Base-by-base conservation (phyloP, 2,888 invertebrate genomes). In the Oxytorus armatus region DNA sequence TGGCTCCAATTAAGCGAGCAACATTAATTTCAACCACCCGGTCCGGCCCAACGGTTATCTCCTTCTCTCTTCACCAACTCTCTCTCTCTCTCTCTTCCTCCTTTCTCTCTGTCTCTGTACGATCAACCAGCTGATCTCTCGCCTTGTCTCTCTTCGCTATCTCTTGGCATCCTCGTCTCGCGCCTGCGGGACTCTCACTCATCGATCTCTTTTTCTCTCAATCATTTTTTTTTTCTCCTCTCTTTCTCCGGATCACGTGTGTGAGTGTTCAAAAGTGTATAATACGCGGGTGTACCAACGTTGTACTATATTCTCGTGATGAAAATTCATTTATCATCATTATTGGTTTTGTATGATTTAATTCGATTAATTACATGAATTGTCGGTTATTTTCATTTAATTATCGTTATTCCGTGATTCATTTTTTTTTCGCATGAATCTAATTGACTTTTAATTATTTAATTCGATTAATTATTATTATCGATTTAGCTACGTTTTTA, bases 11-110 rank as follows among this genome's bases (percentile, higher is more conserved):
- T 91, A 91, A 91, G 90, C 90, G 89, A 87, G 88, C 89, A 91
- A 90, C 91, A 91, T 91, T 91, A 91, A 91, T 91, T 91, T 91
- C 89, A 91, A 90, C 90, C 90, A 90, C 91, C 89, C 90, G 86
- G 88, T 84, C 85, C 88, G 87, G 89, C 87, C 88, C 87, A 76
- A 76, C 87, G 87, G 88, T 90, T 89, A 89, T 89, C 88, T 87
- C 82, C 81, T 85, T 85, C 85, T 83, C 81, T 85, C 85, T 85
- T 84, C 70, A 47, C 51, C 78, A 75, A 61, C 63, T 51, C 68
- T 23, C 36, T 74, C 66, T 44, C 53, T 61, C 47, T 16, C 44
- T 80, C 65, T 36, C 66, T 63, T 61, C 69, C 79, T 29, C 74
- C 53, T 49, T 73, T 33, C 47, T 78, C 73, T 72, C 78, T 77